These are phyloP conservation scores for Drosophila conformis DNA, from an alignment of 2,888 invertebrate genomes.

Conservation along the genomic window DNA sequence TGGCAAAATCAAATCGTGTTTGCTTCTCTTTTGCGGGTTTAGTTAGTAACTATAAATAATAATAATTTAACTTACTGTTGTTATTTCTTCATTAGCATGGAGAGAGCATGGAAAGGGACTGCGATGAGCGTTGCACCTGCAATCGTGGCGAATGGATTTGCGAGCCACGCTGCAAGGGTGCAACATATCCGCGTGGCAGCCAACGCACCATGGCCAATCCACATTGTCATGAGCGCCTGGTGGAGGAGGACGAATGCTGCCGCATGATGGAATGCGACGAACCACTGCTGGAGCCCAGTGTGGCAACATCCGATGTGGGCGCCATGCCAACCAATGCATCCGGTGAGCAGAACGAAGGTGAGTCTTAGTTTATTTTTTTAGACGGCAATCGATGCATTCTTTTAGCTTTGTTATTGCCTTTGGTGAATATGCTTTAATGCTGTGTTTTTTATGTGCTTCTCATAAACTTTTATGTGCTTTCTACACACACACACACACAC, in stretches of 20 bases:
- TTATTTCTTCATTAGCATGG: slow-evolving; percentile 86
- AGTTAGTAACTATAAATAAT: background rate
- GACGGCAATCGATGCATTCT: slow-evolving; percentile 14
- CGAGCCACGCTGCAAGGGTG: slow-evolving; percentile 89
- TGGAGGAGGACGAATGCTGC: slow-evolving; percentile 90
- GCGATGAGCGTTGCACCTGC: slow-evolving; percentile 92
- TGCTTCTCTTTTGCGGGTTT: background rate
- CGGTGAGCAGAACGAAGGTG: slow-evolving; percentile 59
- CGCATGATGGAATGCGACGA: slow-evolving; percentile 90
- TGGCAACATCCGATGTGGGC: slow-evolving; percentile 42
- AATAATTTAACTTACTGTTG: background rate
- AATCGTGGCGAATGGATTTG: slow-evolving; percentile 90
- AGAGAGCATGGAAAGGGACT: slow-evolving; percentile 89
- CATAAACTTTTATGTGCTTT: slow-evolving; percentile 56
- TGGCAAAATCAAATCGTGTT: background rate
- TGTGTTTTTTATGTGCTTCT: slow-evolving; percentile 66
- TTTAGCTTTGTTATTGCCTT: slow-evolving; percentile 42
- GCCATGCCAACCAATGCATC: slow-evolving; percentile 10
- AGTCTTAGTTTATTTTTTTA: slow-evolving; percentile 26
- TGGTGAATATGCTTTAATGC: slow-evolving; percentile 58
- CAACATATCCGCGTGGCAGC: slow-evolving; percentile 89
- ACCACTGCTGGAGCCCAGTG: slow-evolving; percentile 77
- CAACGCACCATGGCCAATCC: slow-evolving; percentile 88
- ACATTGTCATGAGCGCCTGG: slow-evolving; percentile 89
- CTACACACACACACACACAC: slow-evolving; percentile 33